Conservation (phyloP, 2,797 vertebrate species). For the Percopsis omiscomaycus region DNA sequence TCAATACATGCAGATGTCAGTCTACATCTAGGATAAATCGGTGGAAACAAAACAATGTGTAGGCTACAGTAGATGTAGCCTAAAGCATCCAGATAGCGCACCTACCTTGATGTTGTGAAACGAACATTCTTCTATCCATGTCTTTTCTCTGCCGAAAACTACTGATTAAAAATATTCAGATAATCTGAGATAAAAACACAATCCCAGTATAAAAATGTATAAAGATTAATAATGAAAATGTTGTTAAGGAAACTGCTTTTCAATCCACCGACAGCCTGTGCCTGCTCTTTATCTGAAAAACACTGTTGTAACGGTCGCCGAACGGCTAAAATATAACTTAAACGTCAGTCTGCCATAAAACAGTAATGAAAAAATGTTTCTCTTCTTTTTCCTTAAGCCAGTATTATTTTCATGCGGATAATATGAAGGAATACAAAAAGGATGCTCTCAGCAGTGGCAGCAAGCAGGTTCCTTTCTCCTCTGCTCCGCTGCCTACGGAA, state of each 20-base stretch:
- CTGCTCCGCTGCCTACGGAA: slow-evolving; percentile 76
- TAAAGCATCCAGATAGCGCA: slow-evolving; percentile 19
- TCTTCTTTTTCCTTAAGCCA: slow-evolving; percentile 43
- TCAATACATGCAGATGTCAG: slow-evolving; percentile 8
- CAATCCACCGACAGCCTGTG: slow-evolving; percentile 48
- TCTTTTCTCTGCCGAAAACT: slow-evolving; percentile 45
- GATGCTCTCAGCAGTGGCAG: slow-evolving; percentile 67
- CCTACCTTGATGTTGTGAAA: slow-evolving; percentile 65
- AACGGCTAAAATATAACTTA: slow-evolving; percentile 16
- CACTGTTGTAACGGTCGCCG: slow-evolving; percentile 35
- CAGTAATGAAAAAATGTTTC: slow-evolving; percentile 20
- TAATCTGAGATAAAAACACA: slow-evolving; percentile 4
- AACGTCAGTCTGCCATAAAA: slow-evolving; percentile 32
- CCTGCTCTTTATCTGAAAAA: slow-evolving; percentile 48
- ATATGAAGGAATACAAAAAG: slow-evolving; percentile 50
- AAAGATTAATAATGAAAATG: not conserved
- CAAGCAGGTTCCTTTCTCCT: slow-evolving; percentile 61
- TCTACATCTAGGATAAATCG: not conserved
- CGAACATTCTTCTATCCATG: slow-evolving; percentile 48
- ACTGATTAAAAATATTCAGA: slow-evolving; percentile 9
- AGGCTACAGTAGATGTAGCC: slow-evolving; percentile 47
- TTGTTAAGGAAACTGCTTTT: slow-evolving; percentile 50
- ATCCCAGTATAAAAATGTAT: not conserved
- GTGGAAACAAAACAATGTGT: slow-evolving; percentile 42
- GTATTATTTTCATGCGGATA: slow-evolving; percentile 56